Conservation (phyloP, 2,888 invertebrate species). For the Microplitis manilae region DNA sequence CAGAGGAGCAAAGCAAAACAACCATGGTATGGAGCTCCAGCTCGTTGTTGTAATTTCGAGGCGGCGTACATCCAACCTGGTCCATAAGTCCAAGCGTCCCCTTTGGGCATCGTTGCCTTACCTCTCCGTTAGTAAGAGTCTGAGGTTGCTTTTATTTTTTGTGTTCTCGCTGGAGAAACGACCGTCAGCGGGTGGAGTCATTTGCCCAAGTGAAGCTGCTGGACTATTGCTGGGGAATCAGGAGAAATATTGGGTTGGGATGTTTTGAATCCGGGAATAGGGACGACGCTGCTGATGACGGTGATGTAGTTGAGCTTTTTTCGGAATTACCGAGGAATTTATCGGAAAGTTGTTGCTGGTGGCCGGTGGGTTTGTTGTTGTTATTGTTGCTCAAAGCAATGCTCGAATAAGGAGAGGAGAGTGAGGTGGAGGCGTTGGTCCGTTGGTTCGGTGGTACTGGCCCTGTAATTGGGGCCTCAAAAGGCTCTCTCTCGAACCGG, state of each 20-base stretch:
- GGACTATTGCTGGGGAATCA: too few species aligned
- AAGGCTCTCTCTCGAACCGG: constrained; percentile 65
- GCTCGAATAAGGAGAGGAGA: background rate
- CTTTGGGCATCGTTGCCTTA: constrained; percentile 47
- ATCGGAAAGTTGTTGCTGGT: background rate
- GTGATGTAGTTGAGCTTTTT: too few species aligned
- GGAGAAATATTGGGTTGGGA: too few species aligned
- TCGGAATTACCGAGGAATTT: background rate
- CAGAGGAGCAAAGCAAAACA: background rate
- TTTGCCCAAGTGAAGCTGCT: too few species aligned
- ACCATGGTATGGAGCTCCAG: too few species aligned
- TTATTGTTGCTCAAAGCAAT: constrained; percentile 42
- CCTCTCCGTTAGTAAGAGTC: constrained; percentile 42
- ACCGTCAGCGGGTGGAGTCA: too few species aligned
- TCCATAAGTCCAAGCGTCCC: constrained; percentile 46
- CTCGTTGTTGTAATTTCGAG: constrained; percentile 43
- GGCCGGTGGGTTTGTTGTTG: constrained; percentile 29
- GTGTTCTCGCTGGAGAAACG: background rate
- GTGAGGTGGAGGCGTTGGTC: constrained; percentile 67
- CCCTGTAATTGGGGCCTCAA: constrained; percentile 72
- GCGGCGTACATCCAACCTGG: constrained; percentile 42
- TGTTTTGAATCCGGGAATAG: too few species aligned
- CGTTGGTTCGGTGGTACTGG: constrained; percentile 69
- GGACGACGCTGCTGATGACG: too few species aligned
- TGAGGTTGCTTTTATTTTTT: constrained; percentile 30